Evolutionary conservation across 2,888 invertebrate species (phyloP), one percentile per base, ranked within the genome.

Genomic region (Rhimphoctona megacephalus): DNA sequence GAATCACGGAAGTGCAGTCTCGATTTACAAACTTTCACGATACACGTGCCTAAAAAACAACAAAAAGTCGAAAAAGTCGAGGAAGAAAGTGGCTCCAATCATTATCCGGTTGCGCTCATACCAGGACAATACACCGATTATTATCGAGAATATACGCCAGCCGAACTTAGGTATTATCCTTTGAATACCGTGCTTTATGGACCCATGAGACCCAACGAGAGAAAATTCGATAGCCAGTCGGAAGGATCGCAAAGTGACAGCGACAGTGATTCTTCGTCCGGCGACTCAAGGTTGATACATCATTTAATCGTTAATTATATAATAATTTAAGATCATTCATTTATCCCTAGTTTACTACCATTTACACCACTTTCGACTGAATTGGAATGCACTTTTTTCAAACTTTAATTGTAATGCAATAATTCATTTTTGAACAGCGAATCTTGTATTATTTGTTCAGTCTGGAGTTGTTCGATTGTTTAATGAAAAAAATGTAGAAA

Each of bases 51-150:
- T 6, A 96, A 95, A 89, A 95, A 95, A 76, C 94, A 95, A 25
- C 94, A 94, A 39, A 95, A 95, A 87, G 92, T 95, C 88, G 94
- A 94, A 39, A 95, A 95, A 87, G 92, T 95, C 88, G 94, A 95
- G 86, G 92, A 94, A 2, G 95, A 96, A 82, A 95, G 95, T 73
- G 95, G 95, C 74, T 94, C 96, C 61, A 96, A 96, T 64, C 94
- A 96, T 94, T 99, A 99, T 95, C 99, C 99, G 30, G 97, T 99
- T 86, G 97, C 99, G 67, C 95, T 99, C 88, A 97, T 99, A 90
- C 98, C 99, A 54, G 99, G 99, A n/a, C 99, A 99, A 95, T 99
- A 97, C 95, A 97, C 98, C 90, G 98, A 99, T 94, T 96, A 96
- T 93, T 99, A 97, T 94, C 96, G 97, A 92, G 91, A 94, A 83